phyloP scores from a whole-genome alignment of 92 coral and sea anemone genomes.

The Virgularia gustaviana region DNA sequence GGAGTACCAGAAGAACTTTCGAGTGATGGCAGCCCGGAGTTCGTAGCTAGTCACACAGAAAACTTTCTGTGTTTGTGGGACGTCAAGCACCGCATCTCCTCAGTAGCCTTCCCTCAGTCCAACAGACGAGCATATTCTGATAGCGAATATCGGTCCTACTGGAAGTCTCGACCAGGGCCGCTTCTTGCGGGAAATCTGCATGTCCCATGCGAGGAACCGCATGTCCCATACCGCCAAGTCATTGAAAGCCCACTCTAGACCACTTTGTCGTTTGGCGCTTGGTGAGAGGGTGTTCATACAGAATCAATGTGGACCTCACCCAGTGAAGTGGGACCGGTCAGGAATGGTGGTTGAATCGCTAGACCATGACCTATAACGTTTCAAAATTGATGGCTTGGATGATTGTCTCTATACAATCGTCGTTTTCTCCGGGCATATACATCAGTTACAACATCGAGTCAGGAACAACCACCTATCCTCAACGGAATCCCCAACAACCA shows the following conservation, averaged over 20 bases:
- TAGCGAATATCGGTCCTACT: constrained; percentile 55
- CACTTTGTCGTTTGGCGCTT: constrained; percentile 32
- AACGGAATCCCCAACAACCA: too few relatives aligned
- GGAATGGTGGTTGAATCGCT: constrained; percentile 37
- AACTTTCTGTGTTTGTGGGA: constrained; percentile 54
- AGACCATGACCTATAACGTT: constrained; percentile 43
- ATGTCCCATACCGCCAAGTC: constrained; percentile 39
- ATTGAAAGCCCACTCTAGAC: constrained; percentile 35
- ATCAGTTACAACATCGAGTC: constrained; percentile 35
- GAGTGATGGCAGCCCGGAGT: constrained; percentile 62
- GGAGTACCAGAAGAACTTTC: constrained; percentile 61
- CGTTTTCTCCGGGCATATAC: constrained; percentile 59
- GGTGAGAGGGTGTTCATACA: constrained; percentile 52
- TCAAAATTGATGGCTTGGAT: constrained; percentile 56
- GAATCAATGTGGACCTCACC: constrained; percentile 44
- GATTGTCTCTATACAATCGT: constrained; percentile 46
- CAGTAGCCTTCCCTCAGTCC: constrained; percentile 55
- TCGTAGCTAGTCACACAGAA: constrained; percentile 50
- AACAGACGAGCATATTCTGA: constrained; percentile 58
- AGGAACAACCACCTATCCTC: background rate
- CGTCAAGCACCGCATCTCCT: constrained; percentile 54
- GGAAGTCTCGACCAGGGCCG: constrained; percentile 54
- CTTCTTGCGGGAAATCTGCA: constrained; percentile 39
- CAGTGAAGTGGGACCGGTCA: constrained; percentile 55
- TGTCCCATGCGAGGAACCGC: too few relatives aligned